Evolutionary conservation across 64 coral and sea anemone genomes (phyloP).

Genomic region (Porites lutea): DNA sequence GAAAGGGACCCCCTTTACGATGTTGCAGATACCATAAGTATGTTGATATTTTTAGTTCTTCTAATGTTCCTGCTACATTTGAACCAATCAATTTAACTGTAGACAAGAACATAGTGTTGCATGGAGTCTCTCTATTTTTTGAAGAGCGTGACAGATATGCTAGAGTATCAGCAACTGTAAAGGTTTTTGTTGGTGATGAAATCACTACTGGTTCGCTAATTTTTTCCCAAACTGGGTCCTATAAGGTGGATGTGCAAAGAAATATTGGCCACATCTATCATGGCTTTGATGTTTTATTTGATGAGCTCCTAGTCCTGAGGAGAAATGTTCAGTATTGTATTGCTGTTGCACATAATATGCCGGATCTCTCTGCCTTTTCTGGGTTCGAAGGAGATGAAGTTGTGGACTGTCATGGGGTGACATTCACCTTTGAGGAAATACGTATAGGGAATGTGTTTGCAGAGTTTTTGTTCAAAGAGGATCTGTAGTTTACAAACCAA

Average conservation of each 20-base stretch:
- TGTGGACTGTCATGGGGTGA: background rate
- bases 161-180: background rate
- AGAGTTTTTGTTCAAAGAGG: background rate
- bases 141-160: background rate
- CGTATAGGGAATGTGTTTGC: background rate
- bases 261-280: background rate
- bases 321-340: background rate
- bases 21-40: background rate
- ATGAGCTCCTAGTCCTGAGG: background rate
- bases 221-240: background rate
- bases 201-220: background rate
- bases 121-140: background rate
- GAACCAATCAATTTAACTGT: background rate
- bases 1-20: background rate
- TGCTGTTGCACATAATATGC: background rate
- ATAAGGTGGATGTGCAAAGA: background rate
- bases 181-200: background rate
- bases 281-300: constrained; percentile 20
- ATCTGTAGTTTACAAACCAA: no score
- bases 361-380: background rate
- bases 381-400: background rate
- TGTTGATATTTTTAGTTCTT: background rate
- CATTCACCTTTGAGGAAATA: background rate
- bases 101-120: background rate
- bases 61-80: background rate